Conservation (phyloP, 2,888 invertebrate species). For the Meiosimyza decipiens region DNA sequence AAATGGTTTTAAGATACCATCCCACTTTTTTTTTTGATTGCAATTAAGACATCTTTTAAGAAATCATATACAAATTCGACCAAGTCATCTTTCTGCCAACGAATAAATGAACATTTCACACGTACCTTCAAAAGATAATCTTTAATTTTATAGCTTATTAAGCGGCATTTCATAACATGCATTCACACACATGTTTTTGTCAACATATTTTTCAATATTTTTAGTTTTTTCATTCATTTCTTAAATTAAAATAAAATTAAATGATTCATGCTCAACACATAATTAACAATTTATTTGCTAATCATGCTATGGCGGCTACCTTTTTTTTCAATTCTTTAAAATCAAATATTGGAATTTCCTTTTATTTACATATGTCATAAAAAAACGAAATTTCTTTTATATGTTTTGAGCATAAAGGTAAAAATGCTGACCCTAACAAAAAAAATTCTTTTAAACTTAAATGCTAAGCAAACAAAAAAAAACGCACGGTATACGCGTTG, state of each 20-base stretch:
- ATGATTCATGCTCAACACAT: constrained; percentile 21
- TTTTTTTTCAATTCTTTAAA: background rate
- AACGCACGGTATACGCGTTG: background rate
- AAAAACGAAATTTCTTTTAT: background rate
- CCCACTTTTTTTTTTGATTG: too few species aligned
- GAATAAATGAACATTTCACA: too few species aligned
- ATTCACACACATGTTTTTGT: background rate
- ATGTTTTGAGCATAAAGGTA: background rate
- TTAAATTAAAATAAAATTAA: background rate
- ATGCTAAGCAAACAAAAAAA: constrained; percentile 4
- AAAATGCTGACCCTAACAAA: background rate
- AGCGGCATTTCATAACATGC: background rate
- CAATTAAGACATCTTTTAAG: too few species aligned
- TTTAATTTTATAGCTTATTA: background rate
- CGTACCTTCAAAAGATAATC: background rate
- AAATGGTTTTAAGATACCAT: too few species aligned
- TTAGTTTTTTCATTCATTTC: background rate
- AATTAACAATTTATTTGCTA: constrained; percentile 16
- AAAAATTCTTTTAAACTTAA: background rate
- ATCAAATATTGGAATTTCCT: too few species aligned
- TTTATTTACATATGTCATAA: too few species aligned
- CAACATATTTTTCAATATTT: background rate
- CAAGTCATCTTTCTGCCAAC: too few species aligned
- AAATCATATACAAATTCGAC: too few species aligned
- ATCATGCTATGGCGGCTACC: background rate